Percentiles rank a stretch among this genome's conserved stretches.
phyloP scores from a whole-genome alignment of 2,888 invertebrate genomes.

The Nomada flava region DNA sequence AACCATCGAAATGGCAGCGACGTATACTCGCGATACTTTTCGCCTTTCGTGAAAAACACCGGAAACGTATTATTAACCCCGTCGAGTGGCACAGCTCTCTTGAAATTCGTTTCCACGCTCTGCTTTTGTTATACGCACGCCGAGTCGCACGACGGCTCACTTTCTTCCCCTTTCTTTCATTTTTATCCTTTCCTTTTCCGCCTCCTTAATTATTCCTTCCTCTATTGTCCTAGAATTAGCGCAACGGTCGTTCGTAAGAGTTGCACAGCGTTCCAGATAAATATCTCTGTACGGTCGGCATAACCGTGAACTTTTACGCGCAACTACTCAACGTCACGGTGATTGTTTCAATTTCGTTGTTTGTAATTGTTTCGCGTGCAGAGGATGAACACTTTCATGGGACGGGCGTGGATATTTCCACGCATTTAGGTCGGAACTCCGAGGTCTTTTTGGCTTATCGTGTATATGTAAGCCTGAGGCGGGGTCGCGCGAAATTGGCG shows the following conservation, averaged over 20 bases:
- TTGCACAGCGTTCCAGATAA: not conserved
- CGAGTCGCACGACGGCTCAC: constrained; percentile 42
- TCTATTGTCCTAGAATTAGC: not conserved
- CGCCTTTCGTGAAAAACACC: constrained; percentile 32
- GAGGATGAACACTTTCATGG: no score
- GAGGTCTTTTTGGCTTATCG: not conserved
- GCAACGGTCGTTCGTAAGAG: not conserved
- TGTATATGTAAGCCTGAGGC: not conserved
- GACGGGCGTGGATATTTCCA: not conserved
- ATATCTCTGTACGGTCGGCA: not conserved
- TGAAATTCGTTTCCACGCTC: constrained; percentile 29
- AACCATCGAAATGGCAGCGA: constrained; percentile 11
- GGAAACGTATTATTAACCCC: constrained; percentile 59
- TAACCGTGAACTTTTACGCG: not conserved
- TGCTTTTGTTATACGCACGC: constrained; percentile 21
- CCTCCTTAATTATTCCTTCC: no score
- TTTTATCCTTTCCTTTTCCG: not conserved
- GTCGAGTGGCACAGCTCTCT: constrained; percentile 31
- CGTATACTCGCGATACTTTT: constrained; percentile 30
- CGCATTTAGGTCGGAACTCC: not conserved
- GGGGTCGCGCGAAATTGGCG: not conserved
- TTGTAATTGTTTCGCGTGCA: not conserved
- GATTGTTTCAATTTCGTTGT: not conserved
- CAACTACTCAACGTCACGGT: not conserved
- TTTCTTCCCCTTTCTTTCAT: constrained; percentile 22